Base-by-base conservation (phyloP, 1,140 invertebrate species). In the Pseudomyrmex flavicornis region DNA sequence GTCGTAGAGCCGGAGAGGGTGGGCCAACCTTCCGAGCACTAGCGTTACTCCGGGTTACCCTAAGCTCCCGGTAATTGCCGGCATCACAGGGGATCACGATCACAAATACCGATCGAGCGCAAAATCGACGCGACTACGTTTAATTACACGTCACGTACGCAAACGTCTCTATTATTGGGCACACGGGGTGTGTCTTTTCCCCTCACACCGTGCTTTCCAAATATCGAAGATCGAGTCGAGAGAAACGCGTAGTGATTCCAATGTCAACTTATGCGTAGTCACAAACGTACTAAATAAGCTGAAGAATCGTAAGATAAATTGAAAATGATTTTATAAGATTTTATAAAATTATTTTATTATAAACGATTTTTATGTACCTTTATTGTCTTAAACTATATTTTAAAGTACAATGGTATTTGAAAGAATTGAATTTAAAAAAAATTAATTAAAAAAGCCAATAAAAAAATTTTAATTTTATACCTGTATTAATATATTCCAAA, bases 81-180 rank as follows among this genome's bases (percentile, higher is more conserved):
- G 59, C 82, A 72, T 80, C 76, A 70, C 76, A 56, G 66, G 76
- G 76, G 76, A 61, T 70, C 76, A 50, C 76, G n/a, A 59, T 72
- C 76, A 80, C 76, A 72, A 80, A 80, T 72, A 48, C 66, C 35
- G 66, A 77, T 77, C 74, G 62, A 17, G 62, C 62, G 10, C 48
- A 48, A 44, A 70, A 72, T 72, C 76, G 22, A n/a, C 20, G 76
- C 65, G 65, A 59, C 66, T 26, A 46, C 44, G 20, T 58, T 80
- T 80, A 80, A 80, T 80, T 80, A 80, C 44, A 80, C 76, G 76
- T 80, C 76, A 80, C 66, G 76, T 80, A 80, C 65, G 54, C 44
- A 44, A 59, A 5, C 46, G 44, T 61, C 76, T 72, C 76, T 70
- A 70, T 79, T 80, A 59, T 50, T 20, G 20, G 35, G 46, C n/a